These are phyloP conservation scores for Archegozetes longisetosus DNA, from an alignment of 1,140 invertebrate genomes.

Conservation along the genomic window DNA sequence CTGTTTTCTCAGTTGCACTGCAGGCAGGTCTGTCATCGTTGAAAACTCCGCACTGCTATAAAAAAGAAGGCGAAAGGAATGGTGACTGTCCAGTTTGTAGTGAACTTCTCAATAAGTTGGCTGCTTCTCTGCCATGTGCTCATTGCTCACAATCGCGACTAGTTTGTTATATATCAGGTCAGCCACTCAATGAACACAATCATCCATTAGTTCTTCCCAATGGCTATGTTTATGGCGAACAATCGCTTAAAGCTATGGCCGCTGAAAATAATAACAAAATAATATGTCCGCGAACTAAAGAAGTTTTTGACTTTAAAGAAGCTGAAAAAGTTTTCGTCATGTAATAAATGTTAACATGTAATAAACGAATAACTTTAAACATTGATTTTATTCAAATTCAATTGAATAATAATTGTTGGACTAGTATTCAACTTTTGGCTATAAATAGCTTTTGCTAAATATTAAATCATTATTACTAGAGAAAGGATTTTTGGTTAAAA, in stretches of 20 bases:
- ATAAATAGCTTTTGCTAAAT: too few relatives aligned
- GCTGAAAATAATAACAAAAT: conserved; percentile 68
- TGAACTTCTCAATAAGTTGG: conserved; percentile 68
- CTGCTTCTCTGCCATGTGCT: conserved; percentile 70
- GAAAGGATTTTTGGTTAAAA: too few relatives aligned
- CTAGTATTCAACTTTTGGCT: too few relatives aligned
- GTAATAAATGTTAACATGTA: too few relatives aligned
- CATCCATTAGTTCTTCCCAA: conserved; percentile 96
- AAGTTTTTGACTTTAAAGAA: conserved; percentile 68
- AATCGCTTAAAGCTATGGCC: conserved; percentile 73
- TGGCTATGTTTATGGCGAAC: conserved; percentile 91
- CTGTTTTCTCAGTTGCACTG: conserved; percentile 74
- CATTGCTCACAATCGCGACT: conserved; percentile 89
- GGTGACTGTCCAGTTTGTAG: conserved; percentile 85
- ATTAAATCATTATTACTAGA: too few relatives aligned
- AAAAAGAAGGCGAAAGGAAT: conserved; percentile 38
- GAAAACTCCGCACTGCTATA: conserved; percentile 61
- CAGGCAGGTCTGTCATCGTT: conserved; percentile 84
- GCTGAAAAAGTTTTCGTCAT: conserved; percentile 90
- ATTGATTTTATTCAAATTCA: too few relatives aligned
- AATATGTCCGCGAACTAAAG: conserved; percentile 78
- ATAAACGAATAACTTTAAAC: too few relatives aligned
- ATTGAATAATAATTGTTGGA: too few relatives aligned
- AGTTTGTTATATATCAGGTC: conserved; percentile 75
- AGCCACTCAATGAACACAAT: conserved; percentile 92